Evolutionary conservation across 2,113 vertebrate genomes (phyloP), one percentile per base, ranked within the genome.

Genomic region (Salvelinus alpinus): DNA sequence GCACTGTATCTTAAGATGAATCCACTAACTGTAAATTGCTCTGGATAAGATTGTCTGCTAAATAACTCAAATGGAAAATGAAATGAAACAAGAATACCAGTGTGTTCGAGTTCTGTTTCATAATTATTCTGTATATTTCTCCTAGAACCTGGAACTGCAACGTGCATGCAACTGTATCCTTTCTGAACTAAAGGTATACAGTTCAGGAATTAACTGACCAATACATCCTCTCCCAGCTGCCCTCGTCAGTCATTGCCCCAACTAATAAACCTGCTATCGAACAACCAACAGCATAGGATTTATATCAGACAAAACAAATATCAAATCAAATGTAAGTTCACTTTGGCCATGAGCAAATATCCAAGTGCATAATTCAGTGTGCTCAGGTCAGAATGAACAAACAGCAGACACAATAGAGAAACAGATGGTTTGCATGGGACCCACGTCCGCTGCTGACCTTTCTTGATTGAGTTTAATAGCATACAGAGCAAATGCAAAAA

Each of bases 381-480:
- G 59, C 65, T 78, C 4, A 69, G 81, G 74, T 81, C 27, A 64
- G 75, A 68, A 70, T 81, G 62, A 67, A 78, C 48, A 88, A 85
- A 86, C 68, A 76, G 27, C 3, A 0, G 79, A 80, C n/a, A 70
- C 24, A 72, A 79, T 75, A 80, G 77, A 76, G 74, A 77, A 82
- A 87, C 74, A 62, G 70, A 27, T 66, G 74, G 82, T 88, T 89
- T 84, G 87, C 83, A 93, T 93, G 88, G 71, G 77, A 82, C 69
- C 87, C 90, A 91, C 90, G 87, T 89, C 86, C 85, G 74, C 64
- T 75, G 34, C 84, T 94, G 92, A 94, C 93, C 93, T 95, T 95
- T 94, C 89, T 80, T 91, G 91, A 92, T 92, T 92, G 92, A 93
- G 90, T 91, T 91, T 93, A 92, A 92, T 90, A 91, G 90, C 80